Evolutionary conservation across 2,113 vertebrate species (phyloP), one percentile per base, ranked within the genome.

Genomic region (Murina feae): DNA sequence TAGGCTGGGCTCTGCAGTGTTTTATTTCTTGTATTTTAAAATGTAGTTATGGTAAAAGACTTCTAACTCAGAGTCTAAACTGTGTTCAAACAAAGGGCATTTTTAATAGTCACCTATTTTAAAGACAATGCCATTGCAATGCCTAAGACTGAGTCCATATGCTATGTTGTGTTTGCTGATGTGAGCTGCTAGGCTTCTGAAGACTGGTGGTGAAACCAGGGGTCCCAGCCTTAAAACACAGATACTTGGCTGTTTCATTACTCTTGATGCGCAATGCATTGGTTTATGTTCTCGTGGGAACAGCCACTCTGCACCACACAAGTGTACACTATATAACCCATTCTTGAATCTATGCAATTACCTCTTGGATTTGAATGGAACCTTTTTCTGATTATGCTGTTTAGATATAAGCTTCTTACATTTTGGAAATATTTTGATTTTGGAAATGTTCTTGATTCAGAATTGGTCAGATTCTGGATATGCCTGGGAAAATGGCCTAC

Each of bases 371-470:
- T 83, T 90, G 47, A 90, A 66, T 12, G 37, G 28, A 91, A 23
- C 86, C 44, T 63, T 94, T 71, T 80, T 55, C 68, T 71, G 58
- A 83, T 42, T 92, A 49, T n/a, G 66, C 23, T 60, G 4, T 66
- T 88, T 55, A 58, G n/a, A 88, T 30, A 35, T 74, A 83, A 80
- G 49, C 53, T 74, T 20, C 91, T 91, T 91, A 75, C 21, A 80
- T 81, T 89, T 68, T 75, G 25, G 75, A 82, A 89, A 66, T 89
- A 13, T 58, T 92, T 95, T 86, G 79, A 83, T 86, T 92, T 91
- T 87, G 65, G 55, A 95, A 95, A 94, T 71, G 16, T n/a, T 87
- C 49, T 86, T 89, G 74, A 84, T 91, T 96, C 32, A 65, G 84
- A 83, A 80, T 74, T 47, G 13, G 17, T 90, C 35, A 86, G 68